phyloP scores from a whole-genome alignment of 2,113 vertebrate species.

The Malurus cyaneus region DNA sequence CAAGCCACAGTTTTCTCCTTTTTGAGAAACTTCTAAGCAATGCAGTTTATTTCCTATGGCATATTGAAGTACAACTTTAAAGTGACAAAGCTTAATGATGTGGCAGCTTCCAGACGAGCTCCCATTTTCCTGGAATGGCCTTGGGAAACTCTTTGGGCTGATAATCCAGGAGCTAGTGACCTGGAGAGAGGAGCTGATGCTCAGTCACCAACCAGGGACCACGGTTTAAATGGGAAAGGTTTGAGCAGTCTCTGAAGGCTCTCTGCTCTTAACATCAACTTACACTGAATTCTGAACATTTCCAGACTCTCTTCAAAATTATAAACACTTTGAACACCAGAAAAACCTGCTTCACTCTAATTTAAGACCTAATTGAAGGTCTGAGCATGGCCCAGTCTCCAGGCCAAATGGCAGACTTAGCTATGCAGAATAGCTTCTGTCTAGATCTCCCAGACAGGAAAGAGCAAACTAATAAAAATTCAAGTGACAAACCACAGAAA shows the following conservation, averaged over 20 bases:
- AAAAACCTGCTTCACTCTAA: background rate
- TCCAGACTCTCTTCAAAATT: background rate
- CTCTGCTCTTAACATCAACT: background rate
- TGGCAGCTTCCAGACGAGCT: background rate
- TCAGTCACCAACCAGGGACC: background rate
- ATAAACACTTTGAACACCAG: background rate
- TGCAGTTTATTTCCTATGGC: background rate
- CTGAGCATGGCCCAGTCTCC: background rate
- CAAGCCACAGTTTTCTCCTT: no score
- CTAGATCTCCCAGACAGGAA: background rate
- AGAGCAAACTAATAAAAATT: background rate
- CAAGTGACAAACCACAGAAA: background rate
- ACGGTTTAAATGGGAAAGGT: accelerated
- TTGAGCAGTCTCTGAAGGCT: background rate
- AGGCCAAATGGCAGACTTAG: background rate
- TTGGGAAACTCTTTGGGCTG: background rate
- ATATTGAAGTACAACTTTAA: background rate
- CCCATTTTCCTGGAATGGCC: background rate
- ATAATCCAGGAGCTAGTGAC: accelerated
- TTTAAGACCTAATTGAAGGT: background rate
- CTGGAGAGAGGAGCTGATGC: background rate
- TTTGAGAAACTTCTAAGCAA: background rate
- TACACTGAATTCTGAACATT: background rate
- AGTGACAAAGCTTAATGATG: background rate
- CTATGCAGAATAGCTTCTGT: background rate